phyloP scores from a whole-genome alignment of 2,888 invertebrate species.

The Ochlodes sylvanus region DNA sequence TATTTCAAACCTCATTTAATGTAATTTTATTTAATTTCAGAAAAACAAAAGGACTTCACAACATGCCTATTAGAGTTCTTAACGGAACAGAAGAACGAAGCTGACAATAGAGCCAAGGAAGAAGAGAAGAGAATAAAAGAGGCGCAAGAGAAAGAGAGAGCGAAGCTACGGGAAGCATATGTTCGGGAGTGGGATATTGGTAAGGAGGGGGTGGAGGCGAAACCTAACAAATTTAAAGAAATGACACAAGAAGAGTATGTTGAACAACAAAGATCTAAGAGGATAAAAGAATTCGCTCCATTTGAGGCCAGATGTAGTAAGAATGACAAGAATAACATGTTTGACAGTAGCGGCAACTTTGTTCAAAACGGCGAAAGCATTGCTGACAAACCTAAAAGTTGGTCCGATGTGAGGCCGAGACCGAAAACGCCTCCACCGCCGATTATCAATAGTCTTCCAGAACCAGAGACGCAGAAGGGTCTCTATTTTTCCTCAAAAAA shows the following conservation, averaged over 20 bases:
- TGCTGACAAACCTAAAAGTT: slow-evolving; percentile 52
- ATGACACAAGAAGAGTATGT: slow-evolving; percentile 92
- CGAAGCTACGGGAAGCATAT: slow-evolving; percentile 80
- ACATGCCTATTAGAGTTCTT: slow-evolving; percentile 73
- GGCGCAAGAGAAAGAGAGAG: slow-evolving; percentile 76
- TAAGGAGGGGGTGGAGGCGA: slow-evolving; percentile 85
- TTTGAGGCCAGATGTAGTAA: slow-evolving; percentile 58
- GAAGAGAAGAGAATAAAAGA: slow-evolving; percentile 69
- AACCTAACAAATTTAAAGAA: slow-evolving; percentile 78
- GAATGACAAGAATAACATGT: slow-evolving; percentile 54
- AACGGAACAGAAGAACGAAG: slow-evolving; percentile 77
- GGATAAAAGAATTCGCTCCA: slow-evolving; percentile 92
- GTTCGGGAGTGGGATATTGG: slow-evolving; percentile 90
- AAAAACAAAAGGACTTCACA: slow-evolving; percentile 71
- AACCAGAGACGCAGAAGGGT: slow-evolving; percentile 56
- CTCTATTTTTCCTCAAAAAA: slow-evolving; percentile 69
- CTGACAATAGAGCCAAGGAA: slow-evolving; percentile 74
- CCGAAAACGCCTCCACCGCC: slow-evolving; percentile 60
- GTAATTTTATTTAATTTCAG: slow-evolving; percentile 53
- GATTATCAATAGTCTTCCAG: slow-evolving; percentile 52
- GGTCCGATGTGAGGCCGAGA: slow-evolving; percentile 70
- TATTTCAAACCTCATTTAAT: neutral
- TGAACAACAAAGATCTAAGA: slow-evolving; percentile 89
- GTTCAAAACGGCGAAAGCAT: slow-evolving; percentile 38
- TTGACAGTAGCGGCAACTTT: slow-evolving; percentile 65